phyloP scores from a whole-genome alignment of 2,797 vertebrate species.

The Pangasius larnaudii region DNA sequence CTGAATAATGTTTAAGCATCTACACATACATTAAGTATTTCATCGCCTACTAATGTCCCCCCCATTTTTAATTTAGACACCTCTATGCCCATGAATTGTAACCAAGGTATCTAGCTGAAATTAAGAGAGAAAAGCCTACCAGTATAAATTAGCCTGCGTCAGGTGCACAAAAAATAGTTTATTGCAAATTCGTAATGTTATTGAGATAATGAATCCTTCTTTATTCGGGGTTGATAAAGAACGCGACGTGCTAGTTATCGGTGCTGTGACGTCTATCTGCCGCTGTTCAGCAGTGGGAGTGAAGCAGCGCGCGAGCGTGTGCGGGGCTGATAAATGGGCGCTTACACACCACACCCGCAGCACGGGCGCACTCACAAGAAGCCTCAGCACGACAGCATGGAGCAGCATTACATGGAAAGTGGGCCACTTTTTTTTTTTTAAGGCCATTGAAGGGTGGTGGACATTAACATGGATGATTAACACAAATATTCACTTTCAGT shows the following conservation, averaged over 20 bases:
- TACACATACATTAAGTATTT: background rate
- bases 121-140: background rate
- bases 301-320: constrained; percentile 47
- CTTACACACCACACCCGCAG: constrained; percentile 64
- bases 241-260: constrained; percentile 19
- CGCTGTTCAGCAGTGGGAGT: constrained; percentile 58
- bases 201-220: background rate
- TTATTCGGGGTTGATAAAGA: constrained; percentile 5
- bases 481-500: background rate
- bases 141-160: background rate
- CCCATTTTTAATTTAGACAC: background rate
- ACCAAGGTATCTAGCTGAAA: background rate
- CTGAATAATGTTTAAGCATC: background rate
- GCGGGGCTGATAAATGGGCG: constrained; percentile 69
- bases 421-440: background rate
- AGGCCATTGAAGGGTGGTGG: background rate
- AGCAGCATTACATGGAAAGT: background rate
- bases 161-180: background rate
- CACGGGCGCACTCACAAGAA: background rate
- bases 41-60: background rate
- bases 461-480: background rate
- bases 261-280: constrained; percentile 58
- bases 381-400: background rate
- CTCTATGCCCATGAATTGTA: background rate
- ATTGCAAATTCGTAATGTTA: background rate